Conservation (phyloP, 2,113 vertebrate genomes). For the Crotalus horridus region DNA sequence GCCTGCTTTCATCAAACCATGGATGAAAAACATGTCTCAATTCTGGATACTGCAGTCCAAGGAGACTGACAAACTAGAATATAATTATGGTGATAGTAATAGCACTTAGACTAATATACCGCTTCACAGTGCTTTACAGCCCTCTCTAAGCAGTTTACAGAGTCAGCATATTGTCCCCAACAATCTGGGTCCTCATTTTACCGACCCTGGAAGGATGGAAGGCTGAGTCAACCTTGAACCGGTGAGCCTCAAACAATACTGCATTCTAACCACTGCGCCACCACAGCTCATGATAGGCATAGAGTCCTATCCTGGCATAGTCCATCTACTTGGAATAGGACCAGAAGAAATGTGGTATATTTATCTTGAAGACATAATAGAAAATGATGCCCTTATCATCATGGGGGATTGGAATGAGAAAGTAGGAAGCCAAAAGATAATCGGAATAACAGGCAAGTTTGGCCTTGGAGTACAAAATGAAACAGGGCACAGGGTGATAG, state of each 20-base stretch:
- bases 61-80: neutral
- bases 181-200: neutral
- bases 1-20: neutral
- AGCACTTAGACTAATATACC: neutral
- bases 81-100: neutral
- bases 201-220: neutral
- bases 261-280: neutral
- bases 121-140: neutral
- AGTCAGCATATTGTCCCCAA: neutral
- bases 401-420: no score
- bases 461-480: no score
- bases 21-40: neutral
- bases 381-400: neutral
- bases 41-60: neutral
- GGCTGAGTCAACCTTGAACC: neutral
- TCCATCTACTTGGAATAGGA: neutral
- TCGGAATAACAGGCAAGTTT: no score
- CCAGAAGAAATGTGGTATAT: neutral
- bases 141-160: neutral
- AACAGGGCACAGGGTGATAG: no score
- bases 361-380: neutral
- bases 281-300: neutral
- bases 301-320: neutral
- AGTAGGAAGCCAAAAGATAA: no score
- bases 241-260: neutral